Evolutionary conservation across 2,888 invertebrate species (phyloP), one percentile per base, ranked within the genome.

Genomic region (Callyntrura sp.): DNA sequence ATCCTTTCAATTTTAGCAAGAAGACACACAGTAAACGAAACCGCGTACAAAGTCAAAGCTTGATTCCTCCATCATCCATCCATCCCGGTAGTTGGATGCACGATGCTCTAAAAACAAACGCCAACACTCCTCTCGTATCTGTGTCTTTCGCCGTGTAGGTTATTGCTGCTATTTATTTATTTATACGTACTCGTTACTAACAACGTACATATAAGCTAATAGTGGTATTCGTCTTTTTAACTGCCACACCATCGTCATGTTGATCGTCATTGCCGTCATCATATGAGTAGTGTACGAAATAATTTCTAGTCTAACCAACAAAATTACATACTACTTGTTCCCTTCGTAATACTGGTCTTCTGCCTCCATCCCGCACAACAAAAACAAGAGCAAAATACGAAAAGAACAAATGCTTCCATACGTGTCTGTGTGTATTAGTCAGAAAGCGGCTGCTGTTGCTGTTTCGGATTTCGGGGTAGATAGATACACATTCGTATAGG

Each of bases 31-130:
- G 65, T 65, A 65, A 65, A 25, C 35, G 25, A 65, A 65, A 65
- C 65, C 65, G n/a, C n/a, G 35, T 12, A 65, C 5, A 65, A 65
- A 65, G 35, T 28, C 35, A 28, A 65, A 65, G 65, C 65, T 20
- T 57, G 5, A 1, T 14, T 51, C 51, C 55, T 55, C 55, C 55
- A 17, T 60, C 60, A 62, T 62, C 62, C 25, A 65, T 65, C 65
- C 65, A 65, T 35, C 9, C 57, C 8, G 57, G 6, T 8, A 45
- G n/a, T n/a, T n/a, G n/a, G n/a, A n/a, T n/a, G n/a, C n/a, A n/a
- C 51, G 51, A 5, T 14, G 51, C n/a, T n/a, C 4, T n/a, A 60
- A 17, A 20, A 23, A 17, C 60, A 17, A 60, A 60, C 60, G 23
- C 20, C 60, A 60, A 12, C 62, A 25, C 62, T 28, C 25, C 28